phyloP scores from a whole-genome alignment of 2,888 invertebrate species.

The Platycnemis pennipes region DNA sequence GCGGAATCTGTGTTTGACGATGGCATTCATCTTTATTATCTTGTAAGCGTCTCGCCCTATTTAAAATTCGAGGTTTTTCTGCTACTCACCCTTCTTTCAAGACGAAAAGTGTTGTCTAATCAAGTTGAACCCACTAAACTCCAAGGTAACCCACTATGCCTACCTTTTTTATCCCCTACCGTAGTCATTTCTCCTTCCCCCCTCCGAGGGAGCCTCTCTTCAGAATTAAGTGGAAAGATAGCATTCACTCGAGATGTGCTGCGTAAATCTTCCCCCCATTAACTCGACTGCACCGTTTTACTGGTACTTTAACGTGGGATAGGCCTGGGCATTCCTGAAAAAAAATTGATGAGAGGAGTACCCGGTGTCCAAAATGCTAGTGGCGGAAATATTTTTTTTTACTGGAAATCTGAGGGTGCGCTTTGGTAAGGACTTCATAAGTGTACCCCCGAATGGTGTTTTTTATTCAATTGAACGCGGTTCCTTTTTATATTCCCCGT shows the following conservation, averaged over 20 bases:
- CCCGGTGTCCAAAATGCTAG: not conserved
- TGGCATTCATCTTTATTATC: constrained; percentile 30
- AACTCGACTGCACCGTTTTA: not conserved
- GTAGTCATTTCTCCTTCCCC: not conserved
- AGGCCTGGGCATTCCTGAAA: constrained; percentile 14
- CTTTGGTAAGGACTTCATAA: not conserved
- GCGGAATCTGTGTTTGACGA: not conserved
- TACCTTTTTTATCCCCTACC: not conserved
- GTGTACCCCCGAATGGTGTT: constrained; percentile 28
- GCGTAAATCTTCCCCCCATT: constrained; percentile 30
- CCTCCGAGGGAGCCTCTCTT: not conserved
- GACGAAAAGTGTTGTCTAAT: constrained; percentile 11
- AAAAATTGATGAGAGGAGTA: not conserved
- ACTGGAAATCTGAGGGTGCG: not conserved
- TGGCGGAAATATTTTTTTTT: constrained; percentile 3
- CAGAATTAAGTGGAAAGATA: constrained; percentile 28
- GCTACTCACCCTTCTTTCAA: not conserved
- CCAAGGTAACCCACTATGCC: not conserved
- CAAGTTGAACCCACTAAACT: constrained; percentile 22
- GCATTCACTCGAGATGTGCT: constrained; percentile 3
- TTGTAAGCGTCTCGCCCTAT: constrained; percentile 31
- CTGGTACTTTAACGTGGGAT: not conserved
- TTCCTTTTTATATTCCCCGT: not conserved
- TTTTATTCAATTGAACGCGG: not conserved
- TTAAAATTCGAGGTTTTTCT: not conserved